Percentiles rank a stretch among this genome's conserved stretches.
Conservation (phyloP, 2,797 vertebrate species). For the Mormyrus hasselquistii region DNA sequence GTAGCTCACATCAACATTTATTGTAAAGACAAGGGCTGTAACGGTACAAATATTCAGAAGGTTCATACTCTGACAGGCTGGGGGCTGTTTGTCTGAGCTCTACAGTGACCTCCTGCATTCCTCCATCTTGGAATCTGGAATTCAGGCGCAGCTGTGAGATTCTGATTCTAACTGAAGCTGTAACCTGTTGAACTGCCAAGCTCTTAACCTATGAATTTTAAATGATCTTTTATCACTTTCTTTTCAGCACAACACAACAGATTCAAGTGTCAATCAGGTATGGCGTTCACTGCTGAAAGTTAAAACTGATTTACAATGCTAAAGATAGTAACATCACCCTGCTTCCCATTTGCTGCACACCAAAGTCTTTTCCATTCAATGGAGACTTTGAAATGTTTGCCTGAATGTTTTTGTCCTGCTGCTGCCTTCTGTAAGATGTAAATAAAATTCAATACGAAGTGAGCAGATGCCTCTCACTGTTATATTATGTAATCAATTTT, state of each 20-base stretch:
- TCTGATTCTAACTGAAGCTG: too few species aligned
- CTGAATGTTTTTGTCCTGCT: neutral
- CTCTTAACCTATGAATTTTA: too few species aligned
- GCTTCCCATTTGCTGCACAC: neutral
- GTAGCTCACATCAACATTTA: too few species aligned
- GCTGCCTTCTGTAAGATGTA: neutral
- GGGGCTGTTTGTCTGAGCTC: too few species aligned
- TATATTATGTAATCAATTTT: neutral
- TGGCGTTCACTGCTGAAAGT: neutral
- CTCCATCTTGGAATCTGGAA: too few species aligned
- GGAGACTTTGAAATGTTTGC: neutral
- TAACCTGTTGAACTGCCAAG: too few species aligned
- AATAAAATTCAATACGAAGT: neutral
- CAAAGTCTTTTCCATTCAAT: neutral
- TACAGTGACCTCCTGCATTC: too few species aligned
- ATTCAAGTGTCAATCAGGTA: neutral
- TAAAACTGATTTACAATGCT: neutral
- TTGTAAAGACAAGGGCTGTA: too few species aligned
- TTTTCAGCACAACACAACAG: neutral
- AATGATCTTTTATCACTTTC: too few species aligned
- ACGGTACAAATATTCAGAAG: too few species aligned
- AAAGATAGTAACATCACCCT: neutral
- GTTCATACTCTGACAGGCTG: too few species aligned
- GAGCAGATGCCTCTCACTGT: neutral
- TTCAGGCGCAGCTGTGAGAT: too few species aligned